Evolutionary conservation across 2,888 invertebrate species (phyloP), one percentile per base, ranked within the genome.

Genomic region (Tachystola acroxantha): DNA sequence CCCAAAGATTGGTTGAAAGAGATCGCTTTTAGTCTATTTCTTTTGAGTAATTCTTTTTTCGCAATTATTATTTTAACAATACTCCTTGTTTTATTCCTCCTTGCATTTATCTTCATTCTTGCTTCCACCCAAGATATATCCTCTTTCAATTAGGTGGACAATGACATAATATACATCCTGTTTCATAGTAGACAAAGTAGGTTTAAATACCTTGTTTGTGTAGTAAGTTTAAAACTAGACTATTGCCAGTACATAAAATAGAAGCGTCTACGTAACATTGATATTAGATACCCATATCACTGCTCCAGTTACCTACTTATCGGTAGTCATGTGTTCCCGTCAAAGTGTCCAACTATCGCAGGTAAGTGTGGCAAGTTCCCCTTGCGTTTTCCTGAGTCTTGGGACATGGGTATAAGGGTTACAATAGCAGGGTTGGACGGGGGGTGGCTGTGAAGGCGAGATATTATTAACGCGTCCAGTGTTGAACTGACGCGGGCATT

Each of bases 281-380:
- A 27, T 11, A 11, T 27, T 27, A 11, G 10, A 30, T 16, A 64
- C 58, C 57, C 57, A 53, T 64, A 64, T 71, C 64, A 64, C 49
- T 46, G 61, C 50, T 55, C 63, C 39, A 62, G 57, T 68, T 61
- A 43, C 68, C 69, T 62, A 73, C 65, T 67, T 68, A 57, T 57
- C 64, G 59, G 64, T 65, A 60, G 57, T 57, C 57, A 27, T 9
- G 42, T 44, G 37, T 24, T 24, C 47, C 64, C 51, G 75, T 80
- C 80, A 78, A 78, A 78, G 64, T 80, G 78, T 80, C 76, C 56
- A 76, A 80, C 74, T 73, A 52, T 56, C 66, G 48, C 68, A 74
- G 69, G 70, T 74, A 69, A 22, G 24, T 24, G 3, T 28, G 27
- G 38, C 45, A 45, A 48, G 25, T 40, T 40, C 34, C 9, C 10